These are phyloP conservation scores for Deladenus siricidicola DNA, from an alignment of 2,888 invertebrate species.

Conservation along the genomic window DNA sequence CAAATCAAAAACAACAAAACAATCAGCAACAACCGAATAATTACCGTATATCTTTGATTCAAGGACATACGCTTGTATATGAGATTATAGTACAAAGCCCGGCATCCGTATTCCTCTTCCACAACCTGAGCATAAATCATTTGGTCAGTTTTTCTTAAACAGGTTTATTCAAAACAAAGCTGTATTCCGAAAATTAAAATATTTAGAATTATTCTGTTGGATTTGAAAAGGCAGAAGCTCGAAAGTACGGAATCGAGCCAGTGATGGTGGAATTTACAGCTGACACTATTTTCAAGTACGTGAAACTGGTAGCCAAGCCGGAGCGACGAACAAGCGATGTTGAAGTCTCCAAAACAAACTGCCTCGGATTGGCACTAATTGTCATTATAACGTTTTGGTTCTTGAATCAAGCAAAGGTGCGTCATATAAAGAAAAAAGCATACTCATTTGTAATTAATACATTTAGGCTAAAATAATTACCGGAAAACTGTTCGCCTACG, in stretches of 20 bases:
- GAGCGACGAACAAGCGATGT: conserved; percentile 12
- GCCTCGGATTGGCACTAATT: conserved; percentile 17
- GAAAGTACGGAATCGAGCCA: conserved; percentile 9
- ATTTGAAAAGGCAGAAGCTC: conserved; percentile 11
- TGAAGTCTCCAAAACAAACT: conserved; percentile 16
- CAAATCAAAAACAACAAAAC: too few species aligned
- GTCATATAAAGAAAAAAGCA: too few species aligned
- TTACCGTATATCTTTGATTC: conserved; percentile 9
- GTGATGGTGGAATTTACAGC: conserved; percentile 6
- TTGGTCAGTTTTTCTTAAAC: conserved; percentile 14
- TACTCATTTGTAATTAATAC: too few species aligned
- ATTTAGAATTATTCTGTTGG: conserved; percentile 19
- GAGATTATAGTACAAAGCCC: conserved; percentile 11
- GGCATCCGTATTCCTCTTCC: conserved; percentile 19
- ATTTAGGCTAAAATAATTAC: neutral
- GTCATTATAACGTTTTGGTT: conserved; percentile 19
- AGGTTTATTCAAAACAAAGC: neutral
- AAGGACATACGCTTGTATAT: conserved; percentile 1
- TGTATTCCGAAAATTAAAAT: conserved; percentile 2
- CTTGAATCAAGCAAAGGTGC: conserved; percentile 21
- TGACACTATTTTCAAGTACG: conserved; percentile 14
- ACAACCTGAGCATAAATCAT: conserved; percentile 2
- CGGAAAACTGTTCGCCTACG: neutral
- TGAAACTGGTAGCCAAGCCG: conserved; percentile 7
- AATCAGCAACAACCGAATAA: too few species aligned